These are phyloP conservation scores for Theretra japonica DNA, from an alignment of 2,888 invertebrate species.

Conservation along the genomic window DNA sequence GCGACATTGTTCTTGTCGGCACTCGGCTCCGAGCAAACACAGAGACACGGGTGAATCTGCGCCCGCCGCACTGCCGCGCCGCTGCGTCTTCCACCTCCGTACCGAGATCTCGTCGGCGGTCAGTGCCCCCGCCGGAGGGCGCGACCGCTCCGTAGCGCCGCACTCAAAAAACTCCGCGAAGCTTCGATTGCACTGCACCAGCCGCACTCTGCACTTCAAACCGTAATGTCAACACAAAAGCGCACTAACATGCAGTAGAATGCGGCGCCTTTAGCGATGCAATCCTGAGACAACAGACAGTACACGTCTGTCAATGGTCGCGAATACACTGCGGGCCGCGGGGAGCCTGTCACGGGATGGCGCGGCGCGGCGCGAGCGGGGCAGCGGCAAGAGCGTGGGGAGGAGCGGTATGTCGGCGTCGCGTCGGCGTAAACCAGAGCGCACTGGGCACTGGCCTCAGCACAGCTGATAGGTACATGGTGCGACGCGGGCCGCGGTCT, in stretches of 20 bases:
- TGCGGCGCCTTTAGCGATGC: constrained; percentile 27
- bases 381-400: constrained; percentile 26
- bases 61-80: constrained; percentile 46
- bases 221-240: not conserved
- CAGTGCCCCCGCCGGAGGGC: constrained; percentile 60
- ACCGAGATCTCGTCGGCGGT: constrained; percentile 64
- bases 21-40: not conserved
- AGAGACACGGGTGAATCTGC: constrained; percentile 39
- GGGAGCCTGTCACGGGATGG: not conserved
- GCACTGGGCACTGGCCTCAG: constrained; percentile 21
- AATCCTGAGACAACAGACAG: constrained; percentile 4
- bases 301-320: constrained; percentile 26
- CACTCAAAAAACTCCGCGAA: constrained; percentile 27
- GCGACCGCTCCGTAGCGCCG: constrained; percentile 29
- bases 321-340: constrained; percentile 10
- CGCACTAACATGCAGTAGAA: not conserved
- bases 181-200: constrained; percentile 1
- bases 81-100: constrained; percentile 36
- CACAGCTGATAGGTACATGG: not conserved
- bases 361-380: constrained; percentile 16
- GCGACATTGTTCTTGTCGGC: not conserved
- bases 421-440: not conserved
- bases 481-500: not conserved
- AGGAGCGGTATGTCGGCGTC: constrained; percentile 1
- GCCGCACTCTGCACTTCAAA: constrained; percentile 6